phyloP scores from a whole-genome alignment of 2,888 invertebrate species.

The Cryptocephalus primarius region DNA sequence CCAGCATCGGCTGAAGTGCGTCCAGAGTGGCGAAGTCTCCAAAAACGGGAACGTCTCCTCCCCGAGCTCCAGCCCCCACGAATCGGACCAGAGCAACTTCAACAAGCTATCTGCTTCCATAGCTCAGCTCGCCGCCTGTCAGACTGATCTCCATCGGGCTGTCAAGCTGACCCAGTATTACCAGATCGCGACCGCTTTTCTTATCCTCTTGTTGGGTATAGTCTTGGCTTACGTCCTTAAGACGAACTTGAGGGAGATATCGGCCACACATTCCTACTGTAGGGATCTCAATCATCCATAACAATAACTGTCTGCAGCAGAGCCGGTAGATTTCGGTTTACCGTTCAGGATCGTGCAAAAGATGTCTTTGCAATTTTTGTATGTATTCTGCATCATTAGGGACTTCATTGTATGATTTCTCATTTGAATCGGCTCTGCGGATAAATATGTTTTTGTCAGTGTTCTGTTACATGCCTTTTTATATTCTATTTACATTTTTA shows the following conservation, averaged over 20 bases:
- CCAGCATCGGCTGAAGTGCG: constrained; percentile 63
- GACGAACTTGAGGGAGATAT: constrained; percentile 7
- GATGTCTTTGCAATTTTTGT: constrained; percentile 22
- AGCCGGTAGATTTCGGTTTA: constrained; percentile 11
- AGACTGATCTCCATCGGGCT: constrained; percentile 39
- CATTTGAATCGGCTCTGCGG: not conserved
- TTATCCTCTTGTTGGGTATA: constrained; percentile 32
- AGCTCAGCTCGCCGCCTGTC: constrained; percentile 36
- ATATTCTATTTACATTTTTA: too few species aligned
- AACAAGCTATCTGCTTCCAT: constrained; percentile 25
- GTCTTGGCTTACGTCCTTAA: constrained; percentile 13
- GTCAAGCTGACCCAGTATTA: constrained; percentile 40
- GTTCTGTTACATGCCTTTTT: too few species aligned
- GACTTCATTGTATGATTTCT: constrained; percentile 1
- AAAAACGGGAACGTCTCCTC: constrained; percentile 25
- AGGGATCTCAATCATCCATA: constrained; percentile 19
- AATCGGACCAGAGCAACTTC: constrained; percentile 20
- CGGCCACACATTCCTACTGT: constrained; percentile 14
- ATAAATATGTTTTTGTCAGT: not conserved
- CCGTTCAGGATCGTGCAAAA: constrained; percentile 19
- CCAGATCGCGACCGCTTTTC: constrained; percentile 40
- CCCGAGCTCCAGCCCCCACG: constrained; percentile 1
- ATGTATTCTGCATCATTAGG: constrained; percentile 17
- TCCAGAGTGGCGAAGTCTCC: constrained; percentile 36
- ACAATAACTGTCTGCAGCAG: constrained; percentile 28